Base-by-base conservation (phyloP, 2,797 vertebrate genomes). In the Urophycis tenuis region DNA sequence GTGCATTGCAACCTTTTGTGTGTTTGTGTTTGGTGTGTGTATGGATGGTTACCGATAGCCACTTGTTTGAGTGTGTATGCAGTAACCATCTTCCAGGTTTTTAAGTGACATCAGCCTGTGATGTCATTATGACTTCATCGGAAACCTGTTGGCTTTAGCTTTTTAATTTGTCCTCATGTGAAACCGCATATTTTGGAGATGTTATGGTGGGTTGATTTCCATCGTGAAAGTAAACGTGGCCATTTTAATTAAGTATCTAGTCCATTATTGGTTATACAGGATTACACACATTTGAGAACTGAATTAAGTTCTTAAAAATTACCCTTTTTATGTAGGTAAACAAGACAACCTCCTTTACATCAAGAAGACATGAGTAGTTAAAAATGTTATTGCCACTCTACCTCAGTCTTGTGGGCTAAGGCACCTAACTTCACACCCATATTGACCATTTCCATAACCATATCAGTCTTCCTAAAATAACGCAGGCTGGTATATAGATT, bases 371-470 rank as follows among this genome's bases (percentile, higher is more conserved):
- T 33, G 30, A 36, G 74, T 41, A 36, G 71, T 79, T 79, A 12
- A 32, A n/a, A 74, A 64, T 74, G 70, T 79, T 69, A 25, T 69
- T 74, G 60, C 84, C 77, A 14, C 75, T 86, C 85, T 88, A 87
- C 87, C 88, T 89, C 87, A 82, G 76, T 81, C 82, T 83, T 0
- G 71, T 39, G 49, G 49, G 49, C 22, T n/a, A 64, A 29, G 60
- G 60, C n/a, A 10, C 25, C 60, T 25, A 8, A 8, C 19, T 25
- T 25, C 25, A 1, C 25, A 67, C 8, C n/a, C n/a, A 67, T 25
- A 67, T 67, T 67, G n/a, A 67, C 25, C 53, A 60, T 60, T 67
- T 67, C 22, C 0, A 78, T 25, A 6, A 39, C 74, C 72, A 45
- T 14, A 71, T 71, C 32, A 41, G 74, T 33, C 39, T 35, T 78